A percentile compares a stretch with the other conserved stretches of the same genome.
phyloP scores from a whole-genome alignment of 1,140 invertebrate genomes.

The Spodoptera litura region DNA sequence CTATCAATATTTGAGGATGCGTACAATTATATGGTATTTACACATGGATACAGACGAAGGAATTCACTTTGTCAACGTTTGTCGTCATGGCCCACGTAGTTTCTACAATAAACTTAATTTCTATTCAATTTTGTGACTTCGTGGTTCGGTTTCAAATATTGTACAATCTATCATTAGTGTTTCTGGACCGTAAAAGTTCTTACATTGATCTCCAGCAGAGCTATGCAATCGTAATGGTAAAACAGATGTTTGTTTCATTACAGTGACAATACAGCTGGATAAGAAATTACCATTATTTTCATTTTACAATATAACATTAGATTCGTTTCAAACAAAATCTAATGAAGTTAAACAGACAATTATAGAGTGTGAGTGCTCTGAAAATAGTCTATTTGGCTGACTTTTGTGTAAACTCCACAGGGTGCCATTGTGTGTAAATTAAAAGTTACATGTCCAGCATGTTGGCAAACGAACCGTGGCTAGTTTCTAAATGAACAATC shows the following conservation, averaged over 20 bases:
- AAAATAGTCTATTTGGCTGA: slow-evolving; percentile 52
- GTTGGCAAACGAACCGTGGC: slow-evolving; percentile 55
- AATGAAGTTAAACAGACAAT: neutral
- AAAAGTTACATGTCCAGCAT: slow-evolving; percentile 69
- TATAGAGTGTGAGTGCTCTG: slow-evolving; percentile 46
- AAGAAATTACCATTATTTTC: neutral
- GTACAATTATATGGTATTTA: slow-evolving; percentile 24
- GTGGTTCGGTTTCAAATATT: too few relatives aligned
- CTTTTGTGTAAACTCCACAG: slow-evolving; percentile 64
- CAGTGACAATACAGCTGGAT: too few relatives aligned
- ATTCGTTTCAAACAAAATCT: slow-evolving; percentile 11
- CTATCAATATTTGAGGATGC: slow-evolving; percentile 30
- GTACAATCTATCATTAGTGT: too few relatives aligned
- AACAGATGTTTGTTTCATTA: too few relatives aligned
- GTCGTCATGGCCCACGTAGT: slow-evolving; percentile 19
- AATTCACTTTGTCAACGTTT: slow-evolving; percentile 24
- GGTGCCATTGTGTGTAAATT: slow-evolving; percentile 73
- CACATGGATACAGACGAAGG: slow-evolving; percentile 6
- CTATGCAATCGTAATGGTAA: too few relatives aligned
- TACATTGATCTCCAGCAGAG: too few relatives aligned
- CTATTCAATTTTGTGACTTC: neutral
- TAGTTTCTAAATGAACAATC: slow-evolving; percentile 24
- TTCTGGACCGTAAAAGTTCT: too few relatives aligned
- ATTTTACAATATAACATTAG: slow-evolving; percentile 2
- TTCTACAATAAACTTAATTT: slow-evolving; percentile 7